Conservation (phyloP, 1,140 invertebrate species). For the Lepidurus packardi region DNA sequence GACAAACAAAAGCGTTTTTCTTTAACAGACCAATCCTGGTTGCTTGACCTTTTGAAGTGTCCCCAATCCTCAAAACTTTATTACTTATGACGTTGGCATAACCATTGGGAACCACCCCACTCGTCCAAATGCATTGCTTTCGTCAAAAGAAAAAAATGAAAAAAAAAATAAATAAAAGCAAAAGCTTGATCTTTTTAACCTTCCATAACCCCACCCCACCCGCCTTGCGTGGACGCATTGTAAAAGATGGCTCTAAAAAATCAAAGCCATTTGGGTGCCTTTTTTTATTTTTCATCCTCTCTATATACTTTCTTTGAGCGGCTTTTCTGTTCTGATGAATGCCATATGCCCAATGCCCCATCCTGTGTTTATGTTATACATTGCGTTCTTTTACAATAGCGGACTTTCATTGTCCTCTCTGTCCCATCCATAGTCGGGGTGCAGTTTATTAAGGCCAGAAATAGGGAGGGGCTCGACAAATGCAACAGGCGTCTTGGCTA, state of each 20-base stretch:
- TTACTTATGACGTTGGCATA: neutral
- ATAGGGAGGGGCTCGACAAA: neutral
- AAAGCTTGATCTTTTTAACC: neutral
- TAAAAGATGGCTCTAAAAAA: neutral
- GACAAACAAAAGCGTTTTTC: constrained; percentile 22
- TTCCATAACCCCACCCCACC: neutral
- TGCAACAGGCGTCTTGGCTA: neutral
- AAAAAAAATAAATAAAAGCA: constrained; percentile 6
- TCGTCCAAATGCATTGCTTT: neutral
- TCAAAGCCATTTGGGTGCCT: neutral
- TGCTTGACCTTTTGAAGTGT: neutral
- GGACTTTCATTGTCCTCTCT: constrained; percentile 1
- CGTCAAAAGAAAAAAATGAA: neutral
- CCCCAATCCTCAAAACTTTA: neutral
- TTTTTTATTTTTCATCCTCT: neutral
- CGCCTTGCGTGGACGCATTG: neutral
- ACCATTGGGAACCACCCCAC: neutral
- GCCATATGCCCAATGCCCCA: neutral
- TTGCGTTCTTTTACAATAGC: constrained; percentile 16
- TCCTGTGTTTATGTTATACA: constrained; percentile 12
- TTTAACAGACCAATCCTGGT: neutral
- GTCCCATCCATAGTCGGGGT: neutral
- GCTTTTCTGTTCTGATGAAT: constrained; percentile 15
- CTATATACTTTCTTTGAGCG: constrained; percentile 6
- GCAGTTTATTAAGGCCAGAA: neutral